phyloP scores from a whole-genome alignment of 1,140 invertebrate species.

The Eurosta solidaginis region DNA sequence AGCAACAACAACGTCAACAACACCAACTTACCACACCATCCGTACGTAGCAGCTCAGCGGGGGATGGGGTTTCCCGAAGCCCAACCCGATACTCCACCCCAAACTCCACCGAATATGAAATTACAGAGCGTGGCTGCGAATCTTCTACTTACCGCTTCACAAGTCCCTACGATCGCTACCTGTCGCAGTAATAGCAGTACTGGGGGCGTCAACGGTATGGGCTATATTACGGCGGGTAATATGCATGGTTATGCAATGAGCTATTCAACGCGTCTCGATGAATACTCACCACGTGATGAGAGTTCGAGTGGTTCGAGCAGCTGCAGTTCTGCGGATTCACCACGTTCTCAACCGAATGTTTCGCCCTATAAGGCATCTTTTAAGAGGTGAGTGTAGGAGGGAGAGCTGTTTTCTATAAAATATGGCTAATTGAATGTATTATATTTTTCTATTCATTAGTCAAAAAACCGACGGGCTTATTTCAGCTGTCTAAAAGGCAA shows the following conservation, averaged over 20 bases:
- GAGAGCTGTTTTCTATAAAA: too few species aligned
- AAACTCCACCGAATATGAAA: conserved; percentile 91
- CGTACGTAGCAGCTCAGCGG: conserved; percentile 53
- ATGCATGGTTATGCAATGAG: conserved; percentile 42
- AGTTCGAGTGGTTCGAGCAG: conserved; percentile 65
- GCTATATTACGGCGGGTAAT: conserved; percentile 53
- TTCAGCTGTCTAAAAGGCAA: conserved; percentile 64
- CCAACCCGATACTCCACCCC: conserved; percentile 86
- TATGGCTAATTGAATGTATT: background rate
- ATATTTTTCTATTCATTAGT: conserved; percentile 54
- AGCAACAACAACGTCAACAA: conserved; percentile 42
- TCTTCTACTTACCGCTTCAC: conserved; percentile 63
- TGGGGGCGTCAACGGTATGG: background rate
- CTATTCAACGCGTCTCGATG: conserved; percentile 48
- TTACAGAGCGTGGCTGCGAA: conserved; percentile 72
- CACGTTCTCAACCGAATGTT: conserved; percentile 62
- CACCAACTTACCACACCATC: conserved; percentile 40
- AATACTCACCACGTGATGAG: conserved; percentile 57
- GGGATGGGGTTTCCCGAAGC: conserved; percentile 81
- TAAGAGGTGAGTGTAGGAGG: conserved; percentile 67
- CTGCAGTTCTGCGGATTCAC: conserved; percentile 62
- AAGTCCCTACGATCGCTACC: conserved; percentile 64
- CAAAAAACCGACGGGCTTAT: conserved; percentile 67
- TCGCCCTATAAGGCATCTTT: conserved; percentile 79
- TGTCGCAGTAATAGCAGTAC: conserved; percentile 60